phyloP scores from a whole-genome alignment of 2,797 vertebrate species.

The Acomys russatus region DNA sequence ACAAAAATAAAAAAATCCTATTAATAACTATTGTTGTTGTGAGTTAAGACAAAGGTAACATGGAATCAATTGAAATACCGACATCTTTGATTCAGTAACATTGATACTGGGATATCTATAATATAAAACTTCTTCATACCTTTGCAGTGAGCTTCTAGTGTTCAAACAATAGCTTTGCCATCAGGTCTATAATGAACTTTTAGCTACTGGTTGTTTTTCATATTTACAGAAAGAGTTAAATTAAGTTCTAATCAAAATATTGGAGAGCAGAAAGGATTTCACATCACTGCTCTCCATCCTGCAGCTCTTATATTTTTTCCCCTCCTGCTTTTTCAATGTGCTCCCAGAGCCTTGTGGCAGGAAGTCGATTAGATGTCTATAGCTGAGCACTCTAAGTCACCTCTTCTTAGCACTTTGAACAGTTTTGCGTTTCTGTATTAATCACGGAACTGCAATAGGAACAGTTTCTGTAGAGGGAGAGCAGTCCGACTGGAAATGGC shows the following conservation, averaged over 20 bases:
- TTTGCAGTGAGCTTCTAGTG: not conserved
- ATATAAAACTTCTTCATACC: not conserved
- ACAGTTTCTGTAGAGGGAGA: not conserved
- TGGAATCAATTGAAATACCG: not conserved
- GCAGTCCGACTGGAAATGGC: not conserved
- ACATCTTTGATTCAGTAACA: not conserved
- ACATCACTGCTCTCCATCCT: too few species aligned
- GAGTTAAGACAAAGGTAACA: not conserved
- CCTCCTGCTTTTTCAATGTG: too few species aligned
- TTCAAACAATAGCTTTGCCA: not conserved
- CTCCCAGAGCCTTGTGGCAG: too few species aligned
- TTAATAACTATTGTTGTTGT: not conserved
- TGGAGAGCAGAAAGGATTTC: not conserved
- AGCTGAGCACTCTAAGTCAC: not conserved
- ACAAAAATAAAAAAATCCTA: not conserved
- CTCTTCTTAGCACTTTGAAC: not conserved
- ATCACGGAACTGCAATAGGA: not conserved
- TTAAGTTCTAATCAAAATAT: not conserved
- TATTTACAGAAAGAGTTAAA: not conserved
- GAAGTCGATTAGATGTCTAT: too few species aligned
- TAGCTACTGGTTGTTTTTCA: not conserved
- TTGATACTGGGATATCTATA: not conserved
- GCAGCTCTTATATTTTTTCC: not conserved
- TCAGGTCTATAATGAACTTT: not conserved
- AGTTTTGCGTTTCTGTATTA: not conserved